Evolutionary conservation across 2,797 vertebrate genomes (phyloP).

Genomic region (Cirrhinus mrigala): DNA sequence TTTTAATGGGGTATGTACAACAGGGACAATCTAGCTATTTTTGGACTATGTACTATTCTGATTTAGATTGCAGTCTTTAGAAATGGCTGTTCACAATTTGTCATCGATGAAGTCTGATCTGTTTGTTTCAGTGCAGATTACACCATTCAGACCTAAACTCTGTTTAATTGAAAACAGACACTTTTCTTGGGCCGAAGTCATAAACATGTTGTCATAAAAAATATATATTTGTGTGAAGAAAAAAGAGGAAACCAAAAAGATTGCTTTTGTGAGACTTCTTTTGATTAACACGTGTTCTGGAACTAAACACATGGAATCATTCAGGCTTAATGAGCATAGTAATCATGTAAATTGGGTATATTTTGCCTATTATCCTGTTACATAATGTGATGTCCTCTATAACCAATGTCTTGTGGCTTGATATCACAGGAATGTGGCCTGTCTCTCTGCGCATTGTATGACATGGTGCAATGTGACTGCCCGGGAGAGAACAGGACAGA

Average conservation of each 20-base stretch:
- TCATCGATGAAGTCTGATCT: background rate
- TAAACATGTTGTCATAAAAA: constrained; percentile 16
- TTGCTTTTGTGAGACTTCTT: background rate
- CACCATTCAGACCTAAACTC: background rate
- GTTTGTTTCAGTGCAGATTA: background rate
- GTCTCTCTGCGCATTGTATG: constrained; percentile 74
- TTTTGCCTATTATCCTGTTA: background rate
- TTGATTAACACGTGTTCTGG: background rate
- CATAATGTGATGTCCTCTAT: background rate
- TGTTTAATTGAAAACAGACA: background rate
- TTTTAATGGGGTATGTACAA: constrained; percentile 78
- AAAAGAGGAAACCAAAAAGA: background rate
- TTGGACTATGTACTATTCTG: background rate
- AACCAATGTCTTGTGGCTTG: constrained; percentile 25
- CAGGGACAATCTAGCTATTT: background rate
- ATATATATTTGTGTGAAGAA: constrained; percentile 29
- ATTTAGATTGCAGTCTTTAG: background rate
- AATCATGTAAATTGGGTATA: background rate
- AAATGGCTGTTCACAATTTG: background rate
- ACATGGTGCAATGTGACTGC: constrained; percentile 81
- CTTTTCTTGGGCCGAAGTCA: background rate
- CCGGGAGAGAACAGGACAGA: constrained; percentile 73
- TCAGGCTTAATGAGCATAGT: background rate
- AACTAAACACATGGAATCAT: background rate
- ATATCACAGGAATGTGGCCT: constrained; percentile 72